Base-by-base conservation (phyloP, 2,797 vertebrate species). In the Enteromius treurensis region DNA sequence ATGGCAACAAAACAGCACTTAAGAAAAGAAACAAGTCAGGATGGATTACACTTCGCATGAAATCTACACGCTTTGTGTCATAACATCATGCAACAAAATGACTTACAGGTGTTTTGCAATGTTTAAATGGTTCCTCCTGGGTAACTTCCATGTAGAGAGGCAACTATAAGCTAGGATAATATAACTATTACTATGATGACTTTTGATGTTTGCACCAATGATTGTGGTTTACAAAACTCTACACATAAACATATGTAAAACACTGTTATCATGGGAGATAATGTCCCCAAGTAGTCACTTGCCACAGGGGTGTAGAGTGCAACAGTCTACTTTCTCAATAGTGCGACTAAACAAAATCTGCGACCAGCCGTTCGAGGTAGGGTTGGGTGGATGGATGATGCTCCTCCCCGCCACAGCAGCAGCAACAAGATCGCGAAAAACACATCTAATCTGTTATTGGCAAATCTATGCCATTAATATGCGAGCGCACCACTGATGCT, bases 1-100 rank as follows among this genome's bases (percentile, higher is more conserved):
- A 85, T 84, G 85, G 84, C 65, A 88, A 88, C 83, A 83, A 85
- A 79, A 69, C 14, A 85, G 49, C 53, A 76, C 77, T 62, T 62
- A 86, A 58, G 74, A 32, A 84, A 80, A 65, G 80, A 85, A 76
- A 77, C 85, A 80, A 58, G 62, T 49, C 73, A 65, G 64, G 17
- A 67, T 45, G 62, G 73, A 75, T 51, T 81, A 84, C 47, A 17
- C 29, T 26, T 51, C 67, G 47, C 64, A 82, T 83, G 67, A 84
- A 49, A 82, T 78, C 73, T 55, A 83, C 32, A 71, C 26, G 42
- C 34, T 3, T 58, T 42, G 7, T 69, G 70, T 79, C 80, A 88
- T 75, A 51, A 78, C 73, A 75, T 85, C 78, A 81, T 13, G 26
- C 34, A 26, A 75, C 11, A 51, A 82, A 68, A 76, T 34, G 70